Percentiles rank a stretch among this genome's conserved stretches.
These are phyloP conservation scores for Cantharis lateralis DNA, from an alignment of 2,888 invertebrate species.

Conservation along the genomic window DNA sequence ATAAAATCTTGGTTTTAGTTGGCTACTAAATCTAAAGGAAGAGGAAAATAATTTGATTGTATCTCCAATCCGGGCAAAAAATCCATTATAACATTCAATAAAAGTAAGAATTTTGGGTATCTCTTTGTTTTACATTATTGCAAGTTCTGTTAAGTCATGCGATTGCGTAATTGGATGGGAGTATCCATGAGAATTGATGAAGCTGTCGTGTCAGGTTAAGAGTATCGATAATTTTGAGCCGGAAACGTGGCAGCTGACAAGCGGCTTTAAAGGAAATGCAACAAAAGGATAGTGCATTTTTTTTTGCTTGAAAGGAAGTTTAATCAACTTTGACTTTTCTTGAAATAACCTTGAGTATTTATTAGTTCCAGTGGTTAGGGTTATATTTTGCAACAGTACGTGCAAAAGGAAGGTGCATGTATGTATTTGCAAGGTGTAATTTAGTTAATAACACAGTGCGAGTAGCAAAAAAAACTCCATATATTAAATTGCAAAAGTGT, in stretches of 20 bases:
- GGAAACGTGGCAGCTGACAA: not conserved
- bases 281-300: not conserved
- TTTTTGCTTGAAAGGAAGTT: not conserved
- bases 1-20: not conserved
- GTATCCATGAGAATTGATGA: not conserved
- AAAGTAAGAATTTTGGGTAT: not conserved
- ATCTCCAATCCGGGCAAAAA: not conserved
- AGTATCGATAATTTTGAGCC: not conserved
- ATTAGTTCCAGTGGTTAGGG: not conserved
- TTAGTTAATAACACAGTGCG: not conserved
- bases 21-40: not conserved
- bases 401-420: not conserved
- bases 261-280: not conserved
- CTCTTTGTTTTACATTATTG: not conserved
- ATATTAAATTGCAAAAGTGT: not conserved
- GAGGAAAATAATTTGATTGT: not conserved
- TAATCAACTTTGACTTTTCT: slow-evolving; percentile 1
- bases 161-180: not conserved
- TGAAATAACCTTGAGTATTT: not conserved
- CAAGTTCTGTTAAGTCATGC: not conserved
- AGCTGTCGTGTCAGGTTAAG: not conserved
- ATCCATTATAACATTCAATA: not conserved
- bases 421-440: not conserved
- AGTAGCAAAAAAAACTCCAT: not conserved
- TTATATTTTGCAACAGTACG: not conserved